Evolutionary conservation across 2,888 invertebrate species (phyloP).

Genomic region (Ophion ellenae): DNA sequence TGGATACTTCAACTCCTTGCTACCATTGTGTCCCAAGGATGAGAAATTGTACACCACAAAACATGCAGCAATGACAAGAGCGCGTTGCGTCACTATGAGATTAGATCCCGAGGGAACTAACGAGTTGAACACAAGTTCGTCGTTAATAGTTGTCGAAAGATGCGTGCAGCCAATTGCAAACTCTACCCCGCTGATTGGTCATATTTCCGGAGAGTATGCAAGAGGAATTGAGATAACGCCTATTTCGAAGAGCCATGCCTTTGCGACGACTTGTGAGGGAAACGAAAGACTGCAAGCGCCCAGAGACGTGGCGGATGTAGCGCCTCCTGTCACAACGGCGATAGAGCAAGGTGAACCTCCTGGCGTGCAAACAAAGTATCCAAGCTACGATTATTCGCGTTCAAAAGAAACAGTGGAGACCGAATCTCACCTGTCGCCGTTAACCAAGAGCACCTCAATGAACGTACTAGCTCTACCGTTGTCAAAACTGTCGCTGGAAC

Average conservation of each 20-base stretch:
- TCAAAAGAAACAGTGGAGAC: conserved; percentile 24
- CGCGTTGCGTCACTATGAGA: conserved; percentile 81
- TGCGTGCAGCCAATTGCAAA: conserved; percentile 78
- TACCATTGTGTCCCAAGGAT: conserved; percentile 76
- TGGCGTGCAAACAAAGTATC: conserved; percentile 58
- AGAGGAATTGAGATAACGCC: conserved; percentile 81
- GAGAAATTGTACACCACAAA: conserved; percentile 87
- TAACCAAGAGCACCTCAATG: conserved; percentile 82
- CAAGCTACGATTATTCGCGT: conserved; percentile 59
- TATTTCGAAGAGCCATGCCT: conserved; percentile 77
- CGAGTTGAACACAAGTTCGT: conserved; percentile 69
- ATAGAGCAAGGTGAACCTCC: conserved; percentile 13
- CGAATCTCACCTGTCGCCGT: conserved; percentile 59
- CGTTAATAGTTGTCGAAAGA: conserved; percentile 44
- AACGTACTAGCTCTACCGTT: conserved; percentile 74
- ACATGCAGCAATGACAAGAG: conserved; percentile 85
- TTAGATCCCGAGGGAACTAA: conserved; percentile 84
- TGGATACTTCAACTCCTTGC: conserved; percentile 88
- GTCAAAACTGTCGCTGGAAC: conserved; percentile 72
- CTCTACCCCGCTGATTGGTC: conserved; percentile 76
- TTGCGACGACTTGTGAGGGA: conserved; percentile 72
- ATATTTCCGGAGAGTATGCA: conserved; percentile 72
- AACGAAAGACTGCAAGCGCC: conserved; percentile 51
- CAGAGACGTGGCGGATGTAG: not conserved
- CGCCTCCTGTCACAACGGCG: not conserved